Evolutionary conservation across 2,888 invertebrate genomes (phyloP).

Genomic region (Hypercompe scribonia): DNA sequence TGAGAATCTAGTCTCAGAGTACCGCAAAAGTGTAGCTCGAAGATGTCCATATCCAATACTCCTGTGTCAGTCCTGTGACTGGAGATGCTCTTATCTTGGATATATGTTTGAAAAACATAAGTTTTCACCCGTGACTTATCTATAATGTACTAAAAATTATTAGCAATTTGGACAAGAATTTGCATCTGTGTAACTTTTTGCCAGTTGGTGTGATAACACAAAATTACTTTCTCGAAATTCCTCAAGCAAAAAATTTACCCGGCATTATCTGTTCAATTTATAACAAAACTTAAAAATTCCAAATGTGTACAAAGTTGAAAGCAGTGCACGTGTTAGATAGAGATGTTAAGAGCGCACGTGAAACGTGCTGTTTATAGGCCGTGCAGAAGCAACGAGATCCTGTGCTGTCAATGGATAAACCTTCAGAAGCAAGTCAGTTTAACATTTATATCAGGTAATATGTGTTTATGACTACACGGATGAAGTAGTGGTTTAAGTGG

Average conservation of each 20-base stretch:
- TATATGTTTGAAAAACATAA: too few species aligned
- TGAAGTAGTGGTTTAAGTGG: too few species aligned
- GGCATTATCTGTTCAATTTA: neutral
- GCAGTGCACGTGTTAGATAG: neutral
- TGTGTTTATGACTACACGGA: too few species aligned
- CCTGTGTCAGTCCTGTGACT: neutral
- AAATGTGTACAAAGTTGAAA: neutral
- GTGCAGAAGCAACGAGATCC: neutral
- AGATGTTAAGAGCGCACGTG: neutral
- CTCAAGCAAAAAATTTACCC: neutral
- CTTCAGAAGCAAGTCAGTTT: neutral
- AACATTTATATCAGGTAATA: neutral
- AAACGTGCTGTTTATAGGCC: neutral
- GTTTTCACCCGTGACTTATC: too few species aligned
- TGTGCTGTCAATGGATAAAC: neutral
- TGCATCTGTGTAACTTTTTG: neutral
- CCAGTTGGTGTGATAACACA: neutral
- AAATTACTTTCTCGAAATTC: too few species aligned
- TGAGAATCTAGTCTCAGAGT: neutral
- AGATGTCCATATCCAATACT: neutral
- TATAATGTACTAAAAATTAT: too few species aligned
- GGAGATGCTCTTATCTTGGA: too few species aligned
- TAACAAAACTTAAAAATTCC: neutral
- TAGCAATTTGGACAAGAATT: too few species aligned
- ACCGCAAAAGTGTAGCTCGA: neutral